Conservation (phyloP, 2,113 vertebrate genomes). For the Muscicapa adusta region DNA sequence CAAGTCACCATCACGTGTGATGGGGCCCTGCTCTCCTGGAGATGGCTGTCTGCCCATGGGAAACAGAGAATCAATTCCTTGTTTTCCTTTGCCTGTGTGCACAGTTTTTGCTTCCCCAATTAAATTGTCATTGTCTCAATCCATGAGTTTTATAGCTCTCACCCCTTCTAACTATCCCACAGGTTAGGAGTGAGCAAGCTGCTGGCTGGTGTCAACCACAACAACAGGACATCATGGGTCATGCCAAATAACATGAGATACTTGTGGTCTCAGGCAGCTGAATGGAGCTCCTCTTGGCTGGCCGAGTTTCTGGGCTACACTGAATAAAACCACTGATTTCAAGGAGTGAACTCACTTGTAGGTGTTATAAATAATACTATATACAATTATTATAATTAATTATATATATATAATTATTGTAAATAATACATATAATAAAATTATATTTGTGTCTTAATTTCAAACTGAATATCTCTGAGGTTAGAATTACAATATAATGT, state of each 20-base stretch:
- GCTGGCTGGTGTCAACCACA: neutral
- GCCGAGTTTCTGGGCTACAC: neutral
- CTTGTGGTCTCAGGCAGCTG: neutral
- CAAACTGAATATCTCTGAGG: neutral
- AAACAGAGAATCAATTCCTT: neutral
- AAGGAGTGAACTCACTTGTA: neutral
- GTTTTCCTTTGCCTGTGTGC: neutral
- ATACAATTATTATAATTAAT: too few species aligned
- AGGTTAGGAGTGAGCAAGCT: neutral
- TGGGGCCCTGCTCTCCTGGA: neutral
- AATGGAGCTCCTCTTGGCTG: neutral
- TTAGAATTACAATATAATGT: neutral
- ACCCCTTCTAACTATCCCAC: too few species aligned
- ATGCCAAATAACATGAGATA: neutral
- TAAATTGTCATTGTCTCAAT: neutral
- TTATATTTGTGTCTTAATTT: neutral
- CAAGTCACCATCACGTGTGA: rapidly evolving
- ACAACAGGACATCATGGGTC: neutral
- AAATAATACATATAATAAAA: neutral
- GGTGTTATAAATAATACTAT: neutral
- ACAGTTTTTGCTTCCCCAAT: neutral
- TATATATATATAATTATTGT: too few species aligned
- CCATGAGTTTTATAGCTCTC: neutral
- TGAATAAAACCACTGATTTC: neutral
- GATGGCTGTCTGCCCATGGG: neutral